Evolutionary conservation across 2,888 invertebrate species (phyloP), one percentile per base, ranked within the genome.

Genomic region (Sinotaia quadrata): DNA sequence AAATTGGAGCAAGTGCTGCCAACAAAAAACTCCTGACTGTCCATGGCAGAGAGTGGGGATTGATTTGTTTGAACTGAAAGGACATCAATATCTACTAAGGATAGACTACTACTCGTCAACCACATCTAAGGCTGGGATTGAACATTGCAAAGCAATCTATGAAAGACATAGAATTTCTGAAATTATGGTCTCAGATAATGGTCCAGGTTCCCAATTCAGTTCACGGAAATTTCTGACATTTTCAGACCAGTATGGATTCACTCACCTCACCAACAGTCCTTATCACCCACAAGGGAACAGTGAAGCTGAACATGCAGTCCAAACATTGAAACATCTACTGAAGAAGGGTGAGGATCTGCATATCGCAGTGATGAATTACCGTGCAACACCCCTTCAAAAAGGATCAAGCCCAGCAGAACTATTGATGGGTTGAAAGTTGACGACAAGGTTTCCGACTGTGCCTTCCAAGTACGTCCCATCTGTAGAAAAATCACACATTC

Each of bases 381-480:
- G 60, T 27, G 60, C 60, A 4, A 67, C 67, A 24, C 54, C 68
- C 3, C 58, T 67, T 1, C 60, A 61, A 34, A 34, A 61, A 33
- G 62, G 62, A 18, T 41, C 41, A 10, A 47, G 51, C 31, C 67
- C 66, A 44, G 41, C 60, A 2, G 47, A 60, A 49, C 41, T 67
- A 3, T 47, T 69, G 29, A 65, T 60, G 44, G 57, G 70, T 15
- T 56, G 61, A 49, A 66, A 36, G 41, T 34, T 59, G 24, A 54
- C 49, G 47, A 54, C 44, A 15, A 57, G 37, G n/a, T 5, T 65
- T 10, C 67, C 49, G 8, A 15, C 31, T 1, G 18, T 31, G 2
- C 49, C 24, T n/a, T n/a, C n/a, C n/a, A n/a, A n/a, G n/a, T n/a
- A n/a, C n/a, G n/a, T n/a, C n/a, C n/a, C n/a, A n/a, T n/a, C n/a